Evolutionary conservation across 2,797 vertebrate species (phyloP).

Genomic region (Neoniphon sammara): DNA sequence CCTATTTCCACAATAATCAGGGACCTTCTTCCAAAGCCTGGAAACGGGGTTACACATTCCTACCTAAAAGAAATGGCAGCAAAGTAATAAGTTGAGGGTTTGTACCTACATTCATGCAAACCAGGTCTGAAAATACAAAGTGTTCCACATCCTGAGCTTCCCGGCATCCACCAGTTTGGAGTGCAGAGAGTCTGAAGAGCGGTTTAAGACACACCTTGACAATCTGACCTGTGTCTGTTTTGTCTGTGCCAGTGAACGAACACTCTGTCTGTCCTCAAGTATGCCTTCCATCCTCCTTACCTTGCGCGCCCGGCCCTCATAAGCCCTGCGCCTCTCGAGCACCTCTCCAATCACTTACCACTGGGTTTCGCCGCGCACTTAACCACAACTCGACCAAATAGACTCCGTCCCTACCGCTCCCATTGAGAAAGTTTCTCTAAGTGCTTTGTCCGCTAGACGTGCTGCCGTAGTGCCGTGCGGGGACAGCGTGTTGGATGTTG

Average conservation of each 20-base stretch:
- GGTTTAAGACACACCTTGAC: background rate
- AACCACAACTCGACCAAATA: background rate
- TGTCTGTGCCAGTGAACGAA: background rate
- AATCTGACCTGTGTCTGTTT: background rate
- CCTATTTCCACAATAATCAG: too few relatives aligned
- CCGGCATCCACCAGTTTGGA: background rate
- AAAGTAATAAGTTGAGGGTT: too few relatives aligned
- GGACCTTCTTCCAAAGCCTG: too few relatives aligned
- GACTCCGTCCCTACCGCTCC: constrained; percentile 2
- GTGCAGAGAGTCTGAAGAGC: background rate
- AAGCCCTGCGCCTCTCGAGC: background rate
- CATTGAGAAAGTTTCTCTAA: background rate
- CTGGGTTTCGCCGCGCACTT: background rate
- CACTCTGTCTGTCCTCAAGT: background rate
- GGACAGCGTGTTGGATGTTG: constrained; percentile 16
- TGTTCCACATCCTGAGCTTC: too few relatives aligned
- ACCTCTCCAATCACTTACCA: background rate
- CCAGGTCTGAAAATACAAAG: too few relatives aligned
- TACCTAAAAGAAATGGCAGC: too few relatives aligned
- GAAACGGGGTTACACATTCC: too few relatives aligned
- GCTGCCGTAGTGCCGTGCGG: background rate
- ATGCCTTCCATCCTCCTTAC: background rate
- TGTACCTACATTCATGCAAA: too few relatives aligned
- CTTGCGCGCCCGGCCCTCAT: background rate
- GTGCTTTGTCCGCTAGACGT: constrained; percentile 24